Evolutionary conservation across 2,888 invertebrate genomes (phyloP).

Genomic region (Sialis lutaria): DNA sequence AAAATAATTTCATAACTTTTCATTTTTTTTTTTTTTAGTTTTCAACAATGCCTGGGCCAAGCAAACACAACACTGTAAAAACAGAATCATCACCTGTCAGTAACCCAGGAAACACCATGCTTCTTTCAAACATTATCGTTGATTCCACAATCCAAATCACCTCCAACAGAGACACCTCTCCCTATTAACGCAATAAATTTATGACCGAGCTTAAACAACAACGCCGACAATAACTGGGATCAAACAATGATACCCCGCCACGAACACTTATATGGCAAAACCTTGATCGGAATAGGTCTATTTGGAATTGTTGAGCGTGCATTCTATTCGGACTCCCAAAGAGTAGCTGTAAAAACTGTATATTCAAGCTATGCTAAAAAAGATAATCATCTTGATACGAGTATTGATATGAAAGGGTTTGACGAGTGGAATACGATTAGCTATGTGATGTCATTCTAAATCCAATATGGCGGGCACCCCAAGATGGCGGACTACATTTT

Average conservation of each 20-base stretch:
- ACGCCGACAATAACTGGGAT: conserved; percentile 12
- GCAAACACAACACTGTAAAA: conserved; percentile 11
- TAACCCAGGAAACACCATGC: background rate
- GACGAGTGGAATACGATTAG: too few species aligned
- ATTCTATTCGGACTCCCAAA: conserved; percentile 25
- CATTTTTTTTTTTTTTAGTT: conserved; percentile 27
- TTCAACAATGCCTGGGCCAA: conserved; percentile 42
- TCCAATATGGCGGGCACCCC: too few species aligned
- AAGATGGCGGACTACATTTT: too few species aligned
- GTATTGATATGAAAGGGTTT: too few species aligned
- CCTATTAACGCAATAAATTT: background rate
- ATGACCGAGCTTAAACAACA: background rate
- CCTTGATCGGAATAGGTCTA: conserved; percentile 73
- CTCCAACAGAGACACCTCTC: too few species aligned
- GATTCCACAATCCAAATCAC: too few species aligned
- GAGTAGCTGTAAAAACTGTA: conserved; percentile 72
- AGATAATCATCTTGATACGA: too few species aligned
- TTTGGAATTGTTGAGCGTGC: conserved; percentile 82
- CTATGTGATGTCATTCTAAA: too few species aligned
- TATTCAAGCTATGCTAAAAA: conserved; percentile 59
- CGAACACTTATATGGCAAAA: conserved; percentile 45
- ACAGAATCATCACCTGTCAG: background rate
- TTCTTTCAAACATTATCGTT: too few species aligned
- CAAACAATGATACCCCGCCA: conserved; percentile 46
- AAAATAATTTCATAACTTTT: background rate